Evolutionary conservation across 2,888 invertebrate species (phyloP).

Genomic region (Eupithecia vulgata): DNA sequence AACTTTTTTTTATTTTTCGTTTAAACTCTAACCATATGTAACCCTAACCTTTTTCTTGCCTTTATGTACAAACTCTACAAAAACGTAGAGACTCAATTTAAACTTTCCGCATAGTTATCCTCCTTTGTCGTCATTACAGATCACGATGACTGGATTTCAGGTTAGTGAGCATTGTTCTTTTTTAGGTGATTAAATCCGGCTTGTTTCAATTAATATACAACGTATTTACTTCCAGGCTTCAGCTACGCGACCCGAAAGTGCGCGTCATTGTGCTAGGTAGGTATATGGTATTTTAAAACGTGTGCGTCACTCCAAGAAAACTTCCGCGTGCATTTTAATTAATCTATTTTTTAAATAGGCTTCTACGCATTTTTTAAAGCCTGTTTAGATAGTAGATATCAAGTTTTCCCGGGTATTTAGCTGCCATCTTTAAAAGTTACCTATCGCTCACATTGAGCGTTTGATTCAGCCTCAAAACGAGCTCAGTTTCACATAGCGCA

Average conservation of each 20-base stretch:
- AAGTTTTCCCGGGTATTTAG: background rate
- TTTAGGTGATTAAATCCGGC: background rate
- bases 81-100: background rate
- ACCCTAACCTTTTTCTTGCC: background rate
- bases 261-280: background rate
- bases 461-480: background rate
- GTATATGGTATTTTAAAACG: background rate
- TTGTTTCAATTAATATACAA: background rate
- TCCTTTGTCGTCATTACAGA: background rate
- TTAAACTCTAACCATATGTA: background rate
- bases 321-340: background rate
- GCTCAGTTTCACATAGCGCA: too few species aligned
- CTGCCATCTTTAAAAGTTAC: background rate
- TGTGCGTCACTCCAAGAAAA: background rate
- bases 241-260: background rate
- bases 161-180: background rate
- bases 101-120: background rate
- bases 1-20: background rate
- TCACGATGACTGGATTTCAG: background rate
- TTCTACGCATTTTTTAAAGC: background rate
- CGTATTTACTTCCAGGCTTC: background rate
- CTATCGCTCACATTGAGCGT: background rate
- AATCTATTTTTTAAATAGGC: background rate
- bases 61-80: background rate
- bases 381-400: background rate